These are phyloP conservation scores for Bradysia coprophila DNA, from an alignment of 1,140 invertebrate species.

Conservation along the genomic window DNA sequence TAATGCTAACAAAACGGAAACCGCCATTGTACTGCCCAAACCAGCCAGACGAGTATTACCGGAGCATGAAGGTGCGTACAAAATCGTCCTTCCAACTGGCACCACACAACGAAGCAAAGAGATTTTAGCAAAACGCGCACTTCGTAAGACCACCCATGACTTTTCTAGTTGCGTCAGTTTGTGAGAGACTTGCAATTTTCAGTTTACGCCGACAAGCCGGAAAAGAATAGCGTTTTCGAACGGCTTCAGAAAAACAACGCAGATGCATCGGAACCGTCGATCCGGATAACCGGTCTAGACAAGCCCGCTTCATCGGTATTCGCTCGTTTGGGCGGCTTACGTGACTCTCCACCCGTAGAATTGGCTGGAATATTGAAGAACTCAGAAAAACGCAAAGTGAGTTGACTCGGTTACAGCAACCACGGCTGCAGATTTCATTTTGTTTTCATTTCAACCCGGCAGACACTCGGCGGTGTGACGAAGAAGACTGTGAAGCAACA, in stretches of 20 bases:
- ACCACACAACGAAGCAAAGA: conserved; percentile 25
- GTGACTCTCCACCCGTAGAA: neutral
- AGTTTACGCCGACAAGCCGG: conserved; percentile 21
- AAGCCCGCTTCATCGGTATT: conserved; percentile 15
- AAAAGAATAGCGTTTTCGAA: conserved; percentile 14
- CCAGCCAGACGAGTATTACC: conserved; percentile 26
- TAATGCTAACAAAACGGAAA: too few species aligned
- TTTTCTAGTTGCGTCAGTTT: too few species aligned
- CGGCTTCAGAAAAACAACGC: conserved; percentile 8
- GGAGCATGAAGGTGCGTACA: conserved; percentile 30
- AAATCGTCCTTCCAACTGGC: conserved; percentile 27
- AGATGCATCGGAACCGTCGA: neutral
- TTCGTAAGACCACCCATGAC: conserved; percentile 10
- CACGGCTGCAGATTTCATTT: too few species aligned
- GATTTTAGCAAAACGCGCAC: conserved; percentile 23
- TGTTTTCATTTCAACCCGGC: too few species aligned
- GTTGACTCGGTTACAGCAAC: too few species aligned
- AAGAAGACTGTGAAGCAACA: too few species aligned
- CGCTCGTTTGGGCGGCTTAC: conserved; percentile 16
- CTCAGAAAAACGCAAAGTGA: too few species aligned
- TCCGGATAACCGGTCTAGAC: conserved; percentile 3
- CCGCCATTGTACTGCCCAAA: conserved; percentile 3
- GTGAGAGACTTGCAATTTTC: too few species aligned
- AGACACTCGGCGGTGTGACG: too few species aligned
- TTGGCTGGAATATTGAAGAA: conserved; percentile 13